Evolutionary conservation across 2,888 invertebrate species (phyloP), one percentile per base, ranked within the genome.

Genomic region (Cerceris rybyensis): DNA sequence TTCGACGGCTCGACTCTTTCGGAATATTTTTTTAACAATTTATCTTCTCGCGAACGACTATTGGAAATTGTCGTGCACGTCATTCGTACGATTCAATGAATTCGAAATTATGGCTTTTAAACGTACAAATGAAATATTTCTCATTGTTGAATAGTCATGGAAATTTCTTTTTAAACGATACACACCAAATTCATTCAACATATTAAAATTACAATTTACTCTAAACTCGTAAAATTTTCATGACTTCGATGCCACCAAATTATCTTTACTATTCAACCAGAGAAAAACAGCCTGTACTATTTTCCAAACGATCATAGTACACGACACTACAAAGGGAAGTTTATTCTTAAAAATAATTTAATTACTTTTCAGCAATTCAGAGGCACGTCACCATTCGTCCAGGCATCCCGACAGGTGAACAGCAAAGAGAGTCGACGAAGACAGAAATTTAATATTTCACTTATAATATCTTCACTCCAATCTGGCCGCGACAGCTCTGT

Each of bases 401-500:
- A 59, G 58, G 66, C 28, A 49, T 79, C 64, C 64, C 72, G 84
- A 78, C 80, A 75, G 82, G 80, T 75, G 72, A 79, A 66, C 70
- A 49, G 71, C 70, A 80, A 77, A 72, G 73, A 66, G 73, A 72
- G 50, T 42, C 59, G 70, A 43, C 70, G 76, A 55, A 76, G 74
- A 74, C 71, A 60, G 76, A 84, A 87, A 88, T 90, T 88, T 87
- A 90, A 90, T 90, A 90, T 90, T 89, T 91, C 86, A 89, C 88
- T 88, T 89, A 90, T 88, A 90, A 89, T 89, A 90, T 90, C 90
- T 89, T 88, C 80, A 64, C 75, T 81, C 87, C 87, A 89, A 91
- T 91, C 90, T 90, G 86, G 82, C 77, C 83, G 78, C 84, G 90
- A 90, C 90, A 89, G 88, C 84, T 87, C 84, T 57, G 86, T 84